These are phyloP conservation scores for Bugula neritina DNA, from an alignment of 2,888 invertebrate genomes.

Conservation along the genomic window DNA sequence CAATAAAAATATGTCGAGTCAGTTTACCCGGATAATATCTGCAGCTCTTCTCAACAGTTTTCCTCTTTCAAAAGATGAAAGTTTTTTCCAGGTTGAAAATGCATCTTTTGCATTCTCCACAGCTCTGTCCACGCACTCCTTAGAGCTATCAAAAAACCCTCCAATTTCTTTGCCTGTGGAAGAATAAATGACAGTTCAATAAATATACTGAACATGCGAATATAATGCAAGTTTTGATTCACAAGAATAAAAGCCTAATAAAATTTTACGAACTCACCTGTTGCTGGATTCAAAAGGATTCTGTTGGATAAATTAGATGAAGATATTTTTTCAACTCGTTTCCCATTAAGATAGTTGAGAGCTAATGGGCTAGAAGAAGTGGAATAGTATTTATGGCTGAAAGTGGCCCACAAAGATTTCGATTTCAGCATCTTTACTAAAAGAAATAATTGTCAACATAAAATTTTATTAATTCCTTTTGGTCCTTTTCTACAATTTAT, in stretches of 20 bases:
- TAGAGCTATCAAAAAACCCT: conserved; percentile 20
- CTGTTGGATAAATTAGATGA: background rate
- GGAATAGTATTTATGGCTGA: no score
- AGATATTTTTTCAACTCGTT: conserved; percentile 7
- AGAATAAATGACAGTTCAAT: background rate
- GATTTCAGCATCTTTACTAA: no score
- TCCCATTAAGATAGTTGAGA: background rate
- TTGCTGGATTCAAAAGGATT: background rate
- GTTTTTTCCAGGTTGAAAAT: conserved; percentile 51
- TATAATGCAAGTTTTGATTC: no score
- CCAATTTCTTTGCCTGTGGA: background rate
- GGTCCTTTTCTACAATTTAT: no score
- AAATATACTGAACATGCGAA: background rate
- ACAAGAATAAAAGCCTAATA: no score
- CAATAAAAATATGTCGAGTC: no score
- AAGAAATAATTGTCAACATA: no score
- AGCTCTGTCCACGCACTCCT: conserved; percentile 46
- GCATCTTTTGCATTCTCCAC: conserved; percentile 51
- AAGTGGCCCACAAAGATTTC: no score
- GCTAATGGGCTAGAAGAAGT: background rate
- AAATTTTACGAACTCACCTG: conserved; percentile 7
- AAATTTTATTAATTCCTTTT: no score
- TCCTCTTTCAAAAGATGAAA: conserved; percentile 54
- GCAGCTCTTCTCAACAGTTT: conserved; percentile 52
- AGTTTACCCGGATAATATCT: conserved; percentile 49